Evolutionary conservation across 35 echinoderm and acorn worm genomes (phyloP).

Genomic region (Heliocidaris erythrogramma): DNA sequence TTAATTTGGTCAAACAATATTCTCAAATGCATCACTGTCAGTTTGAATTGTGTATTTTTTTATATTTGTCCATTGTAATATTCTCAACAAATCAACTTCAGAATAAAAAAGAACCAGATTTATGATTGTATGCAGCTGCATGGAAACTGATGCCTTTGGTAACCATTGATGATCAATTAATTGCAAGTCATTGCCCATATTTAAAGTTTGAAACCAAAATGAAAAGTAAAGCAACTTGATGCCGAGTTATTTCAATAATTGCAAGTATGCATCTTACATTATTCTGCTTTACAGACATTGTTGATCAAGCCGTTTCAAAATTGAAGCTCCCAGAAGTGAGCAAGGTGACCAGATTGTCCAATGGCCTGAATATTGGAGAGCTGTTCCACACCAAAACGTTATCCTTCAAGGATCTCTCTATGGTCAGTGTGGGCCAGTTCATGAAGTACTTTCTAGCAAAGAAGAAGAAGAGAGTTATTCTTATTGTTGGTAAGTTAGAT

Average conservation of each 20-base stretch:
- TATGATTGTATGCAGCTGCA: too few relatives aligned
- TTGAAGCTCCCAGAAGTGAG: constrained; percentile 54
- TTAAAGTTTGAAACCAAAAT: neutral
- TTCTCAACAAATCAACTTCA: too few relatives aligned
- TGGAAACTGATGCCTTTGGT: too few relatives aligned
- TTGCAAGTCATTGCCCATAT: neutral
- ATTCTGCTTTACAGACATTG: constrained; percentile 45
- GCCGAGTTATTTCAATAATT: too few relatives aligned
- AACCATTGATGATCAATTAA: too few relatives aligned
- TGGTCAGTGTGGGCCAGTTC: constrained; percentile 67
- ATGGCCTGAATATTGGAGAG: constrained; percentile 77
- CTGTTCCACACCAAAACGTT: constrained; percentile 79
- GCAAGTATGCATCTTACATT: neutral
- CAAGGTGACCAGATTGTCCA: constrained; percentile 46
- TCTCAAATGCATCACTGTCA: too few relatives aligned
- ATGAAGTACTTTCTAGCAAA: constrained; percentile 80
- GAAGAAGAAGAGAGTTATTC: constrained; percentile 75
- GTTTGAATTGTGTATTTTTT: too few relatives aligned
- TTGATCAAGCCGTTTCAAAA: constrained; percentile 68
- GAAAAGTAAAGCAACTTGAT: neutral
- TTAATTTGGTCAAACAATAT: too few relatives aligned
- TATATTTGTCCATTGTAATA: too few relatives aligned
- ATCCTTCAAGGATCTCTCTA: constrained; percentile 87
- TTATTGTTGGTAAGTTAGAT: constrained; percentile 75
- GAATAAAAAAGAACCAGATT: too few relatives aligned